Evolutionary conservation across 2,888 invertebrate species (phyloP).

Genomic region (Lysandra bellargus): DNA sequence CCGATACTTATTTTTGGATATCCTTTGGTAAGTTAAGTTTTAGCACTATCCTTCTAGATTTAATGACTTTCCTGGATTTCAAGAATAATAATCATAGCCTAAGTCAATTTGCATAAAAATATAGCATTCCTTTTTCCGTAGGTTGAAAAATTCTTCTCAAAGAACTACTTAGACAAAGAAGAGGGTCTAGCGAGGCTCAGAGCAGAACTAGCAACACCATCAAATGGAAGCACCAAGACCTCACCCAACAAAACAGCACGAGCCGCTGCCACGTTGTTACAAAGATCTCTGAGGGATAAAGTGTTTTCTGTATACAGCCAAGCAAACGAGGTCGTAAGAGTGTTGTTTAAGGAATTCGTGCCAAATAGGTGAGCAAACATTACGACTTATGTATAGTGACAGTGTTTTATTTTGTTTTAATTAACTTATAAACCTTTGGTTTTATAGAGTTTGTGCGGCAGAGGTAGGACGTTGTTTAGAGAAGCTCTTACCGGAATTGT

Average conservation of each 20-base stretch:
- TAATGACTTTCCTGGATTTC: too few species aligned
- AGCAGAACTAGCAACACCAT: constrained; percentile 65
- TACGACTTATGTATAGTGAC: not conserved
- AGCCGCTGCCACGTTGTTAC: constrained; percentile 89
- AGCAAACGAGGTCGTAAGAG: constrained; percentile 89
- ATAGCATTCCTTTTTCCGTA: constrained; percentile 48
- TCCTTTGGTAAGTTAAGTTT: constrained; percentile 83
- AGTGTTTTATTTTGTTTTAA: too few species aligned
- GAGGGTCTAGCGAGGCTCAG: constrained; percentile 88
- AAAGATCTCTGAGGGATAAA: constrained; percentile 91
- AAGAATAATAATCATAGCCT: too few species aligned
- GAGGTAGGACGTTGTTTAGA: constrained; percentile 92
- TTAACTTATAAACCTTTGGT: not conserved
- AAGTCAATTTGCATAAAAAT: not conserved
- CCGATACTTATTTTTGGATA: constrained; percentile 95
- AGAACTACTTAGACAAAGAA: constrained; percentile 93
- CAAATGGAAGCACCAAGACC: constrained; percentile 68
- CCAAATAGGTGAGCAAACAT: constrained; percentile 82
- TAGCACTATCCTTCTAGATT: too few species aligned
- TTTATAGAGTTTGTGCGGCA: constrained; percentile 86
- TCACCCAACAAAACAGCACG: constrained; percentile 90
- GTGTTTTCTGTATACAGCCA: constrained; percentile 93
- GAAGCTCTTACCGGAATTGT: constrained; percentile 89
- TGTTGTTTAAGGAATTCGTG: constrained; percentile 91
- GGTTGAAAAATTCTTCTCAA: constrained; percentile 95